Conservation (phyloP, 2,888 invertebrate genomes). For the Tipula vernalis region DNA sequence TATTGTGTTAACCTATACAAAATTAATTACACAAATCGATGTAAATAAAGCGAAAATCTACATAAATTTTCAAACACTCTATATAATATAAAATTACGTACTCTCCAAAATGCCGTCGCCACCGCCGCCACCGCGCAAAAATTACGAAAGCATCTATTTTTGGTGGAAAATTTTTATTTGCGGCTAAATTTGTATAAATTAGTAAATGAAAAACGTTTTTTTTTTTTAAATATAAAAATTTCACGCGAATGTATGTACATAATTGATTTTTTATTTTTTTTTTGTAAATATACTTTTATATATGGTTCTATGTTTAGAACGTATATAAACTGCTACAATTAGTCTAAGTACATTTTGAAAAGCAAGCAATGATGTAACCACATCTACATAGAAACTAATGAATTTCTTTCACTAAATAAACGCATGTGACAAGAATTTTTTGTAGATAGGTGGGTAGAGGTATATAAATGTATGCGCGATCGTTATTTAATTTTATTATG, state of each 20-base stretch:
- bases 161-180: background rate
- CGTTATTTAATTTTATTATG: background rate
- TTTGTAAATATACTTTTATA: background rate
- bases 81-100: background rate
- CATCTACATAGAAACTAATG: background rate
- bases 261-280: background rate
- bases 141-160: background rate
- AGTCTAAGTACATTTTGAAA: background rate
- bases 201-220: background rate
- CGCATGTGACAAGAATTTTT: background rate
- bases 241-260: background rate
- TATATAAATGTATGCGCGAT: background rate
- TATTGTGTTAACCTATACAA: background rate
- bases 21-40: background rate
- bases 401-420: background rate
- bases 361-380: background rate
- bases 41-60: background rate
- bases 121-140: background rate
- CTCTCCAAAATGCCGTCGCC: background rate
- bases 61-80: background rate
- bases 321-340: background rate
- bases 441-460: background rate
- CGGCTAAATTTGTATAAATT: background rate
- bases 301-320: background rate
- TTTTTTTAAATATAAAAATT: background rate